Evolutionary conservation across 2,888 invertebrate genomes (phyloP), one percentile per base, ranked within the genome.

Genomic region (Margaritifera margaritifera): DNA sequence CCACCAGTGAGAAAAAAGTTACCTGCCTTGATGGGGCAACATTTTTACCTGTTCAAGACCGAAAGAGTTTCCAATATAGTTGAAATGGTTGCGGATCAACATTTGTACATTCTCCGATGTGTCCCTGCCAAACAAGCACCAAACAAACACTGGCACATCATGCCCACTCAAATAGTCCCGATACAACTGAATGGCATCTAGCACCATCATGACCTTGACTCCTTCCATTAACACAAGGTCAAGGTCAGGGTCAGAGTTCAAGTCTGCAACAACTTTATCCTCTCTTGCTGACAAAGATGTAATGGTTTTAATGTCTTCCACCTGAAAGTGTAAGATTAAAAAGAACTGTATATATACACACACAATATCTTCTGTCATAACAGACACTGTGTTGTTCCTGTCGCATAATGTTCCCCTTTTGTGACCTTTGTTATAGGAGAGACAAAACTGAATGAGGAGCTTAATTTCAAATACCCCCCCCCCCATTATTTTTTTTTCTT

Each of bases 41-140:
- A n/a, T n/a, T 19, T 79, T 69, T 75, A 91, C 91, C 89, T 90
- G 89, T 79, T 90, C 90, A 22, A 91, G 75, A 5, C 90, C 89
- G 56, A 84, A 87, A 18, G 88, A 81, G 74, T 90, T 87, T 6
- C 91, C 91, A 24, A 90, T 87, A 60, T 80, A 70, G 68, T 89
- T 89, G 61, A 91, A 84, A 80, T 91, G 90, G 72, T 90, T 90
- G 60, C 78, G 80, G 71, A 91, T 81, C 64, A 91, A 88, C 61
- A 83, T 83, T 59, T 79, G 79, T 6, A 90, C 87, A 55, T 71
- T 82, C 54, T 80, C 75, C 4, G 90, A 90, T 3, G 90, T 86
- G 68, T 90, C 90, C 42, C 90, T 78, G 4, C 90, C 89, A 81
- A 90, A 90, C 81, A 91, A 80, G 63, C 89, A 83, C 83, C 89